Evolutionary conservation across 2,797 vertebrate genomes (phyloP), one percentile per base, ranked within the genome.

Genomic region (Siniperca obscura): DNA sequence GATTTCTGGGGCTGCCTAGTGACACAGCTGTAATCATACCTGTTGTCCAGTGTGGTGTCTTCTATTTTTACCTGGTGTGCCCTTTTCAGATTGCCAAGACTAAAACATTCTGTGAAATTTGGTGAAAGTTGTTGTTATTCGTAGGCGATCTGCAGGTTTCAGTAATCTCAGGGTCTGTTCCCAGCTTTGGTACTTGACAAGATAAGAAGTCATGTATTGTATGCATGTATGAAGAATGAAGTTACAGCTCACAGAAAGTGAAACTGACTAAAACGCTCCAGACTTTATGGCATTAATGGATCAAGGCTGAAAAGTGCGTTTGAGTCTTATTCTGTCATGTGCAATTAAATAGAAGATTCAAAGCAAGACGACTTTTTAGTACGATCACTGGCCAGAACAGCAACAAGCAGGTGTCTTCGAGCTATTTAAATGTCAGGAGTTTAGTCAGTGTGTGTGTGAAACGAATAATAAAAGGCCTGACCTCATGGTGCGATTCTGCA

Each of bases 361-460:
- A 57, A 74, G 7, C 22, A n/a, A n/a, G 68, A 27, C 0, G 13
- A 14, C 22, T 55, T 14, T 53, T 17, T 19, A 11, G 30, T 25
- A 0, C 4, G 1, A 11, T 11, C 59, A 5, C 5, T 17, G 59
- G 16, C 4, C 34, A 34, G 27, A 2, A 16, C 57, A 19, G 69
- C 48, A 11, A n/a, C 1, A 0, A 19, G 53, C 52, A 48, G 78
- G 30, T 5, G 42, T 70, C 36, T 40, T 22, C 48, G 48, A 46
- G 56, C 8, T 22, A 0, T 75, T 67, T 14, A 52, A 44, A 72
- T 42, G 80, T 81, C 48, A 53, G 52, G 62, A 27, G 22, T 68
- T 21, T 4, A 30, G 9, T 38, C 34, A 2, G 19, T 3, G n/a
- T 25, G 30, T 34, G 46, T 46, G 34, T 70, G 40, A 16, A 25